Conservation (phyloP, 2,888 invertebrate species). For the Nowickia ferox region DNA sequence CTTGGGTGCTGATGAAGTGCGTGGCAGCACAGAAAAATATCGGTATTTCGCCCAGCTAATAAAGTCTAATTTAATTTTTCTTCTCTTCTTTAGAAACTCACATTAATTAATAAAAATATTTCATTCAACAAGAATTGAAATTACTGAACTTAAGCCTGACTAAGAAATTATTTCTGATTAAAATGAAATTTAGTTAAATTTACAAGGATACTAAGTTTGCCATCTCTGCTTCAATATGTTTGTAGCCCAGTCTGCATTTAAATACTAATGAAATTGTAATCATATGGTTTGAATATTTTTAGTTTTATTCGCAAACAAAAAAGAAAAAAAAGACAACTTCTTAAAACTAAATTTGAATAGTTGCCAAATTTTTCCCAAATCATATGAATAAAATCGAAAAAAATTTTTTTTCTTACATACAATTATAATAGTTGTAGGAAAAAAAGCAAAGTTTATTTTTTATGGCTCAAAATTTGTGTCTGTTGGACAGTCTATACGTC, state of each 20-base stretch:
- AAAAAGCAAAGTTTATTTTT: constrained; percentile 29
- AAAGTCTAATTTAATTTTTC: too few relatives aligned
- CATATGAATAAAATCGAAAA: constrained; percentile 48
- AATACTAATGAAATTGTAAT: constrained; percentile 66
- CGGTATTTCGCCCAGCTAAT: too few relatives aligned
- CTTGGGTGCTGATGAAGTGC: too few relatives aligned
- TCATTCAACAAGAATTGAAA: too few relatives aligned
- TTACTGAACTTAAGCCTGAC: too few relatives aligned
- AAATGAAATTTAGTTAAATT: not conserved
- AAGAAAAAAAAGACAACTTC: constrained; percentile 27
- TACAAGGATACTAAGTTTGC: not conserved
- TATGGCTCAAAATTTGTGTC: constrained; percentile 36
- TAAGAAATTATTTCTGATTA: too few relatives aligned
- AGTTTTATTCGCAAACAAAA: constrained; percentile 57
- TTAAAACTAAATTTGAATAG: constrained; percentile 69
- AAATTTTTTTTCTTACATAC: constrained; percentile 13
- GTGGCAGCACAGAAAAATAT: too few relatives aligned
- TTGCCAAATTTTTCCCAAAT: constrained; percentile 72
- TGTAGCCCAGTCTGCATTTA: constrained; percentile 14
- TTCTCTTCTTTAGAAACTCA: too few relatives aligned
- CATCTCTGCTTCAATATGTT: constrained; percentile 5
- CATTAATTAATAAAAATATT: too few relatives aligned
- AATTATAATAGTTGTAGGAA: constrained; percentile 42
- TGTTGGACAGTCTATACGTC: constrained; percentile 49
- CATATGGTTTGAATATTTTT: constrained; percentile 73